phyloP scores from a whole-genome alignment of 1,140 invertebrate genomes.

The Augochlora pura region DNA sequence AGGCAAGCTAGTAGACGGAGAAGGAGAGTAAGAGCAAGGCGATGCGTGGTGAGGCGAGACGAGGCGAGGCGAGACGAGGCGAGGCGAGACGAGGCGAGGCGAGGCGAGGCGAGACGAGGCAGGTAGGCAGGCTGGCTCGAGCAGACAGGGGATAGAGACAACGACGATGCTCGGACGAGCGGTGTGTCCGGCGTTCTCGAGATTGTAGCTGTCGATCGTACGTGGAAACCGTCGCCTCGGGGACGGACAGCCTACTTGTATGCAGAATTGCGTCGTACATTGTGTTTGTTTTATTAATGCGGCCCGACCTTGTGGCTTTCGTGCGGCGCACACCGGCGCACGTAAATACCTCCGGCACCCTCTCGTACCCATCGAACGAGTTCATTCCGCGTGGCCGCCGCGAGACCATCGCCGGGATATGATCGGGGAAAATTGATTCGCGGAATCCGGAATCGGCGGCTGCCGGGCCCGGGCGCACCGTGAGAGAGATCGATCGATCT shows the following conservation, averaged over 20 bases:
- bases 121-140: slow-evolving; percentile 1
- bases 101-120: background rate
- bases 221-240: slow-evolving; percentile 62
- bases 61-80: slow-evolving; percentile 1
- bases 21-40: too few relatives aligned
- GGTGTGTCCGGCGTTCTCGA: slow-evolving; percentile 46
- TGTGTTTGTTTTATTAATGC: slow-evolving; percentile 77
- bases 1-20: too few relatives aligned
- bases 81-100: too few relatives aligned
- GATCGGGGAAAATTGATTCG: slow-evolving; percentile 34
- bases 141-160: slow-evolving; percentile 47
- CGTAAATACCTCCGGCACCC: slow-evolving; percentile 58
- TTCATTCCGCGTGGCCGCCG: slow-evolving; percentile 44
- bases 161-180: slow-evolving; percentile 37
- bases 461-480: too few relatives aligned
- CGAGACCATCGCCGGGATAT: slow-evolving; percentile 8
- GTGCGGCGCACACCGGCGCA: slow-evolving; percentile 50
- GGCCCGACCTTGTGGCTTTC: slow-evolving; percentile 69
- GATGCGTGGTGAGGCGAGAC: background rate
- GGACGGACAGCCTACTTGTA: slow-evolving; percentile 62
- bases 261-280: slow-evolving; percentile 72
- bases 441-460: slow-evolving; percentile 11
- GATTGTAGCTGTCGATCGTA: slow-evolving; percentile 65
- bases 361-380: slow-evolving; percentile 44
- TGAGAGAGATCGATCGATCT: background rate